These are phyloP conservation scores for Stenodera caucasica DNA, from an alignment of 2,888 invertebrate genomes.

Conservation along the genomic window DNA sequence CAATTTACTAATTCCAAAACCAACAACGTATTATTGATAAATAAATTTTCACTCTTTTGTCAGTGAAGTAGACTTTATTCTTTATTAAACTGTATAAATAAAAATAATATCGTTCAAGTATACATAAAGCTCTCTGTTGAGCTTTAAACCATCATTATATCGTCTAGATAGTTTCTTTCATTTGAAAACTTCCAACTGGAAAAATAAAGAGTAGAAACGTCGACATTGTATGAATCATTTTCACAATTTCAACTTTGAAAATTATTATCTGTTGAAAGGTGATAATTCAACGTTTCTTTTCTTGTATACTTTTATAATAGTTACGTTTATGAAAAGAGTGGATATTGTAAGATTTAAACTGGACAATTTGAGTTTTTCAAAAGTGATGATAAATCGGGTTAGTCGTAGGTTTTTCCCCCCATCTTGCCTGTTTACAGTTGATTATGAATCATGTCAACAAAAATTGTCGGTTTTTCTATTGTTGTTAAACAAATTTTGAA, in stretches of 20 bases:
- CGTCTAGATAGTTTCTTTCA: constrained; percentile 5
- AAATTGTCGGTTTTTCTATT: neutral
- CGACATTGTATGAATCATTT: constrained; percentile 5
- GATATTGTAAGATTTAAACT: neutral
- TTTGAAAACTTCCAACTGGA: neutral
- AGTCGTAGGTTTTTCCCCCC: neutral
- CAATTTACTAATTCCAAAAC: too few relatives aligned
- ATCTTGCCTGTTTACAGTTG: neutral
- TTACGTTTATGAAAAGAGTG: neutral
- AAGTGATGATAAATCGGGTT: neutral
- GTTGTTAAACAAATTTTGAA: neutral
- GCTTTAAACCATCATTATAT: constrained; percentile 1
- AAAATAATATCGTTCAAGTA: neutral
- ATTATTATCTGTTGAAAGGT: constrained; percentile 5
- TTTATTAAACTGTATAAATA: neutral
- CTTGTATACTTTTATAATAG: neutral
- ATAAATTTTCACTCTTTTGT: too few relatives aligned
- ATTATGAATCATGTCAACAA: neutral
- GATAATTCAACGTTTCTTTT: neutral
- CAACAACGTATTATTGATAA: too few relatives aligned
- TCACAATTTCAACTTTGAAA: neutral
- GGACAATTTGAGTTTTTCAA: neutral
- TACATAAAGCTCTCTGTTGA: constrained; percentile 1
- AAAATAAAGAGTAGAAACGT: neutral
- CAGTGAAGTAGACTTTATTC: too few relatives aligned